A percentile compares a stretch with the other conserved stretches of the same genome.
phyloP scores from a whole-genome alignment of 2,888 invertebrate species.

The Drosophila cracens region DNA sequence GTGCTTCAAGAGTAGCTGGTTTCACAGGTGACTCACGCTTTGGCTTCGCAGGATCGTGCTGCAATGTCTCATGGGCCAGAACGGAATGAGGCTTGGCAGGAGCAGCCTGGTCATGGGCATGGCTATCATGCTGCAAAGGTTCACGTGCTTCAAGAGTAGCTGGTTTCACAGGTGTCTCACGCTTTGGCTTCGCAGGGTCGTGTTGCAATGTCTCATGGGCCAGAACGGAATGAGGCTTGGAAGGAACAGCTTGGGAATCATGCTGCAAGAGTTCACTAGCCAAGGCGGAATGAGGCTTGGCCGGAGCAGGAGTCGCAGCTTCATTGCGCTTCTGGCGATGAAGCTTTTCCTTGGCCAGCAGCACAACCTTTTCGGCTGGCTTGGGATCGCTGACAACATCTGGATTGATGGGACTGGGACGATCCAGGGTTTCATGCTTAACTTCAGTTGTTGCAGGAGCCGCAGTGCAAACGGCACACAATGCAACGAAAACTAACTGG shows the following conservation, averaged over 20 bases:
- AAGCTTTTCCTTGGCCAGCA: conserved; percentile 18
- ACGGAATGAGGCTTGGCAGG: conserved; percentile 28
- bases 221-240: conserved; percentile 24
- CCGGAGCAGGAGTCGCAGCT: neutral
- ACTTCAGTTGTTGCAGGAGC: conserved; percentile 62
- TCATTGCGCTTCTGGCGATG: conserved; percentile 63
- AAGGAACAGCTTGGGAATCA: conserved; percentile 3
- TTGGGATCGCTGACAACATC: conserved; percentile 75
- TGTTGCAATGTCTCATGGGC: conserved; percentile 21
- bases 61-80: neutral
- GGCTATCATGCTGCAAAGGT: neutral
- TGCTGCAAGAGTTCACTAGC: conserved; percentile 18
- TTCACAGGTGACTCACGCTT: conserved; percentile 15
- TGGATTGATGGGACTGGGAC: conserved; percentile 80
- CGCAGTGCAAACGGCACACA: conserved; percentile 67
- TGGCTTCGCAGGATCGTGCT: conserved; percentile 22
- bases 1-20: conserved; percentile 3
- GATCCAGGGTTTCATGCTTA: conserved; percentile 36
- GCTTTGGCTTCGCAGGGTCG: conserved; percentile 10
- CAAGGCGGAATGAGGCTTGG: conserved; percentile 20
- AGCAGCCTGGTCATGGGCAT: conserved; percentile 1
- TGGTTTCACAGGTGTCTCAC: conserved; percentile 12
- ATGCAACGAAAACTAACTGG: conserved; percentile 71
- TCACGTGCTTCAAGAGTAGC: neutral
- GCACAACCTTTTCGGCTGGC: conserved; percentile 48